Evolutionary conservation across 2,888 invertebrate species (phyloP).

Genomic region (Clitarchus hookeri): DNA sequence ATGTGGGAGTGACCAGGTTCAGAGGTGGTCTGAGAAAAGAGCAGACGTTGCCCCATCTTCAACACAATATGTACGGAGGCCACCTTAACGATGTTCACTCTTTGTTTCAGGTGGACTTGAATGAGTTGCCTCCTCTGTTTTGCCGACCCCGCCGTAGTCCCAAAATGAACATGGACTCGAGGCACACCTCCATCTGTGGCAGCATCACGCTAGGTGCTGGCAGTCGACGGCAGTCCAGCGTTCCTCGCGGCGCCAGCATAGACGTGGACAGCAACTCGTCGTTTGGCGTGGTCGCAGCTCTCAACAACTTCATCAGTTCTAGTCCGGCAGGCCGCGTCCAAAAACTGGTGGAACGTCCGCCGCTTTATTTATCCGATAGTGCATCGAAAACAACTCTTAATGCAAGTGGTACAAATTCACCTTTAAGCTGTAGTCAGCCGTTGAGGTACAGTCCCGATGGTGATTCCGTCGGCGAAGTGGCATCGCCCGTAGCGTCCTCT

Average conservation of each 20-base stretch:
- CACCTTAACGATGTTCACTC: background rate
- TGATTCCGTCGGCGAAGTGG: background rate
- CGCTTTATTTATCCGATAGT: conserved; percentile 49
- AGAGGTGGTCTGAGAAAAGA: too few species aligned
- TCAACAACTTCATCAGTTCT: conserved; percentile 50
- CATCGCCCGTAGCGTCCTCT: background rate
- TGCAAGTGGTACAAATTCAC: conserved; percentile 26
- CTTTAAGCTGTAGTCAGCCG: background rate
- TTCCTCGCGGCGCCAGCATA: conserved; percentile 60
- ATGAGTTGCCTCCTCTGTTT: conserved; percentile 78
- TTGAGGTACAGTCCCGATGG: background rate
- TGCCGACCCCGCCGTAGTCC: conserved; percentile 82
- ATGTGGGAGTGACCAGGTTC: too few species aligned
- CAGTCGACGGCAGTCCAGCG: conserved; percentile 69
- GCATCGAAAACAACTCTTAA: conserved; percentile 33
- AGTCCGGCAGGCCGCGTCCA: conserved; percentile 57
- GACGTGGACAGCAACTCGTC: conserved; percentile 63
- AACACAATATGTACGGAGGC: background rate
- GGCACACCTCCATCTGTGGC: conserved; percentile 76
- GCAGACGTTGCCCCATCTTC: too few species aligned
- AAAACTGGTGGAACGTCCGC: conserved; percentile 57
- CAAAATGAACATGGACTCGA: conserved; percentile 73
- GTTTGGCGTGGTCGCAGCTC: conserved; percentile 50
- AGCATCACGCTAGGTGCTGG: conserved; percentile 57
- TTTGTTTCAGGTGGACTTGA: conserved; percentile 59